phyloP scores from a whole-genome alignment of 2,113 vertebrate species.

The Centropus bengalensis region DNA sequence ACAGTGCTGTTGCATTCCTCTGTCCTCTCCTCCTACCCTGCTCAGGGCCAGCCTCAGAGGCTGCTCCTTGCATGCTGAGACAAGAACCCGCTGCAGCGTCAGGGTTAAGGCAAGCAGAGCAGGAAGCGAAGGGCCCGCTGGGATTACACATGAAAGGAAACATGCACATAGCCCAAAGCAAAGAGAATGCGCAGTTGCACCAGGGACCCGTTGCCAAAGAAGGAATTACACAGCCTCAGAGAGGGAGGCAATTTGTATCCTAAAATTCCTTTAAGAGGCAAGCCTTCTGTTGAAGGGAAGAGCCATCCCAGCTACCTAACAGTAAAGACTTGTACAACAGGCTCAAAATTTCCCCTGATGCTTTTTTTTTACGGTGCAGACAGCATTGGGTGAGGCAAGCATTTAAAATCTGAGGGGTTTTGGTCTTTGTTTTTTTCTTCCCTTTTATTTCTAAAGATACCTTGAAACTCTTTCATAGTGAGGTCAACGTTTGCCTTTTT shows the following conservation, averaged over 20 bases:
- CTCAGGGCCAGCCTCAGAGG: not conserved
- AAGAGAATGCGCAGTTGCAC: conserved; percentile 1
- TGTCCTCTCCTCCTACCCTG: not conserved
- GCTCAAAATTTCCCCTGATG: not conserved
- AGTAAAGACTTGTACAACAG: not conserved
- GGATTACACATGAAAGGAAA: conserved; percentile 38
- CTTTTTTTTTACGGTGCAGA: not conserved
- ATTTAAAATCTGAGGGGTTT: not conserved
- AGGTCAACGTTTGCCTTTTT: conserved; percentile 92
- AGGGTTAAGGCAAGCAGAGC: not conserved
- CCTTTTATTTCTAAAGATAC: conserved; percentile 77
- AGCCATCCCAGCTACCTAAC: fast-evolving
- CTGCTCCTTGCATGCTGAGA: not conserved
- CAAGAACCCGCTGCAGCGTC: not conserved
- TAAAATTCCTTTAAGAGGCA: not conserved
- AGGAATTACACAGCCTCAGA: not conserved
- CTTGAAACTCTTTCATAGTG: conserved; percentile 88
- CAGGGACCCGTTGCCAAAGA: not conserved
- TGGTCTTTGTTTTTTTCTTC: not conserved
- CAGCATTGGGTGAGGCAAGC: not conserved
- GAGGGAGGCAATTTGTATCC: not conserved
- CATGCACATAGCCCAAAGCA: not conserved
- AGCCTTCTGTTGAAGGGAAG: not conserved
- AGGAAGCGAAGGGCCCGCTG: conserved; percentile 26
- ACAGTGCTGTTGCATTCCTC: fast-evolving